These are phyloP conservation scores for Cyrtonyx montezumae DNA, from an alignment of 2,113 vertebrate species.

Conservation along the genomic window DNA sequence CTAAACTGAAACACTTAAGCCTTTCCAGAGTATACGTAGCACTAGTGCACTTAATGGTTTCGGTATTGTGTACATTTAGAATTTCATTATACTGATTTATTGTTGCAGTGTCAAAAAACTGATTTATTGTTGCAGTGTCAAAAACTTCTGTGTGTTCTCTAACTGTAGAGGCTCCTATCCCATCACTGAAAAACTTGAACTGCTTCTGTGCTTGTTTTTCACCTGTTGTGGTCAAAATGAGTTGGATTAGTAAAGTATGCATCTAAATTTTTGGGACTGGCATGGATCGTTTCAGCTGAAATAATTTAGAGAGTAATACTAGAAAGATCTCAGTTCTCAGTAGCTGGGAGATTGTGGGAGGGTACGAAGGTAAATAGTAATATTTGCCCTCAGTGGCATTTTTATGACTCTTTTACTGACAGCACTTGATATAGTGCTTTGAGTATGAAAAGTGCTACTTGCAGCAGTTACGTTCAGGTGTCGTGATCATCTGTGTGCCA, in stretches of 20 bases:
- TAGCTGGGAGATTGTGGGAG: not conserved
- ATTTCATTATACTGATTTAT: not conserved
- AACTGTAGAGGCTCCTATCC: not conserved
- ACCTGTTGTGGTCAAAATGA: not conserved
- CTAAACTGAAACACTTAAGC: not conserved
- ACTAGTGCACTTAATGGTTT: not conserved
- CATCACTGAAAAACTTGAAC: not conserved
- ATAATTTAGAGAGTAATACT: not conserved
- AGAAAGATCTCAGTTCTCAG: not conserved
- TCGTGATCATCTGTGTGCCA: constrained; percentile 19
- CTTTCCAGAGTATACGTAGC: not conserved
- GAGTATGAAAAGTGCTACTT: constrained; percentile 34
- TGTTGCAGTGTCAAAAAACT: not conserved
- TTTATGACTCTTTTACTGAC: constrained; percentile 1
- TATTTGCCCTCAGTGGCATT: constrained; percentile 11
- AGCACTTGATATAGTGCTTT: not conserved
- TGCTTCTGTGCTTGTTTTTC: not conserved
- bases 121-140: not conserved
- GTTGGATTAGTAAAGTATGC: not conserved
- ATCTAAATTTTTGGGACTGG: not conserved
- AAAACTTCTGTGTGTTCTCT: not conserved
- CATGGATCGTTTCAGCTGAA: not conserved
- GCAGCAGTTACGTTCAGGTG: not conserved
- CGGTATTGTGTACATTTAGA: not conserved
- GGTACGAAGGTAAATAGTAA: not conserved